Evolutionary conservation across 2,797 vertebrate species (phyloP), one percentile per base, ranked within the genome.

Genomic region (Chelon auratus): DNA sequence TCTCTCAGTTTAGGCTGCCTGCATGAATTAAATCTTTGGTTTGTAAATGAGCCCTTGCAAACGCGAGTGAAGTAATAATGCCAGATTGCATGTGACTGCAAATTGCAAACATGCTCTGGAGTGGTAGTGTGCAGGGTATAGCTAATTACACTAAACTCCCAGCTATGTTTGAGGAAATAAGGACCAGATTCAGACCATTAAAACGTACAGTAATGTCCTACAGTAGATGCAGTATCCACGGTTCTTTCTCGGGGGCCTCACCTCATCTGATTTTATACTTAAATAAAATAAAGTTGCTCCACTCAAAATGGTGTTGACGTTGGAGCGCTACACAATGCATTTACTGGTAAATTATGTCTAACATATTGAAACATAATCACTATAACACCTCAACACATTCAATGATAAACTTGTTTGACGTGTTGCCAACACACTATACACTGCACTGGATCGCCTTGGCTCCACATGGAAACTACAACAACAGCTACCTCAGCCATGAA

Each of bases 31-130:
- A 63, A 67, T 57, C 47, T 54, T 15, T 26, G 56, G 85, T 87
- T 83, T 81, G 75, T 86, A 86, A 87, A 87, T 84, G 69, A 86
- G 75, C 72, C 77, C 62, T 85, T 83, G 84, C 91, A 91, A 85
- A 93, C 90, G 90, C 79, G 73, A 85, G 63, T 87, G 79, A 85
- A 82, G 84, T 86, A 85, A 87, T 88, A 84, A 86, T 87, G 67
- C 56, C 52, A 84, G 83, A 87, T 86, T 69, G 82, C 91, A 87
- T 78, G 85, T 86, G 89, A 78, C 78, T 89, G 85, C 77, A 88
- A 80, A 93, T 91, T 91, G 82, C 78, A 92, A 92, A 90, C 90
- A 93, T 90, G 81, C 77, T 73, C 42, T 75, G 50, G 40, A 69
- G 67, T 69, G 68, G 73, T 77, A 67, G 70, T 75, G 66, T 69